Conservation (phyloP, 2,797 vertebrate genomes). For the Australoheros facetus region DNA sequence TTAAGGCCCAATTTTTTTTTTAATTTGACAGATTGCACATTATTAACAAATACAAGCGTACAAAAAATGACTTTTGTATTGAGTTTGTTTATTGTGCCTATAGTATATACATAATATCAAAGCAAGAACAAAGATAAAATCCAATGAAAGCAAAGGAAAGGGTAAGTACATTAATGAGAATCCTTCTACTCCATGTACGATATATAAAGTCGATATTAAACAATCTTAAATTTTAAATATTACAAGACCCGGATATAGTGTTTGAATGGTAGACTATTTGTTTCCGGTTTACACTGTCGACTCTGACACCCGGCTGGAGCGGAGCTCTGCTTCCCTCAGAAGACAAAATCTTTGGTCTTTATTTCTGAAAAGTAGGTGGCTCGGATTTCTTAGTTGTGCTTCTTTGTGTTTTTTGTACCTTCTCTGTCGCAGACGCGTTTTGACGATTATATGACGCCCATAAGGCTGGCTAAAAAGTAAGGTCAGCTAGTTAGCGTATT, state of each 20-base stretch:
- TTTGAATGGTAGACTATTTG: neutral
- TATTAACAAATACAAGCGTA: neutral
- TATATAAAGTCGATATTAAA: too few species aligned
- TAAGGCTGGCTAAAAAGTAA: constrained; percentile 43
- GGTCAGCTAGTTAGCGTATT: constrained; percentile 62
- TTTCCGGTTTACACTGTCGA: constrained; percentile 56
- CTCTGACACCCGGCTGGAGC: constrained; percentile 60
- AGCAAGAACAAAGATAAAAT: too few species aligned
- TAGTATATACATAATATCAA: too few species aligned
- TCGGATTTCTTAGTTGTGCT: neutral
- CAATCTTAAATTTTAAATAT: too few species aligned
- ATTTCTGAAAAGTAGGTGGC: constrained; percentile 52
- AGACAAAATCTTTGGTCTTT: constrained; percentile 1
- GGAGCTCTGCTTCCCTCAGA: constrained; percentile 3
- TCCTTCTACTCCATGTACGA: too few species aligned
- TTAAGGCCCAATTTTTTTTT: neutral
- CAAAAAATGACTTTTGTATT: neutral
- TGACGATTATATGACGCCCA: neutral
- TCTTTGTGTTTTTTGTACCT: neutral
- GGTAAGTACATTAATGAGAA: too few species aligned
- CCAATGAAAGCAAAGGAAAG: too few species aligned
- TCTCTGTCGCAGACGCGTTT: rapidly evolving
- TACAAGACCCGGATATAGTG: constrained; percentile 57
- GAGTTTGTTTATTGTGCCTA: too few species aligned
- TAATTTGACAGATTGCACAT: neutral